A percentile compares a stretch with the other conserved stretches of the same genome.
These are phyloP conservation scores for Lepilemur septentrionalis DNA, from an alignment of 2,797 vertebrate species.

Conservation along the genomic window DNA sequence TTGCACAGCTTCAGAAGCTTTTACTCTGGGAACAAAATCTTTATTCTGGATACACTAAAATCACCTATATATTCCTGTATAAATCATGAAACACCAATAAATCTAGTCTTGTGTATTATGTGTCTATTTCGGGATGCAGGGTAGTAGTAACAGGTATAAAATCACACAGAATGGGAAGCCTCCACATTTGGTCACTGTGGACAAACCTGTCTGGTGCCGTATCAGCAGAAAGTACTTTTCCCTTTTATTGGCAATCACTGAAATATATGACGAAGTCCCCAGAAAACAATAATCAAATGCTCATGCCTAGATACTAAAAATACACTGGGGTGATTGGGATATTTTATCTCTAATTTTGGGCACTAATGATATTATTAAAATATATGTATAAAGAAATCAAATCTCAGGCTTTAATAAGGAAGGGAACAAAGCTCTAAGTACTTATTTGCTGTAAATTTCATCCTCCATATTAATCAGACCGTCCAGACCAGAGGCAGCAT, in stretches of 20 bases:
- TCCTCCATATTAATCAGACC: neutral
- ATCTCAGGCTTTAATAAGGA: neutral
- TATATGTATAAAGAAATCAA: neutral
- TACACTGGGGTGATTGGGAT: neutral
- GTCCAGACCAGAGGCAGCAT: neutral
- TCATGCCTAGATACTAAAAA: neutral
- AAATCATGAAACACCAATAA: conserved; percentile 13
- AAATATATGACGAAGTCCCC: neutral
- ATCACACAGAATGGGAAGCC: neutral
- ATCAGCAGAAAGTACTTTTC: conserved; percentile 24
- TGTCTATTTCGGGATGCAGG: neutral
- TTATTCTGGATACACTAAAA: neutral
- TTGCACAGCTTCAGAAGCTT: conserved; percentile 8
- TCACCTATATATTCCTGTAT: neutral
- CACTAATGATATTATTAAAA: conserved; percentile 43
- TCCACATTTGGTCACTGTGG: neutral
- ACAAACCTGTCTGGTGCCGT: neutral
- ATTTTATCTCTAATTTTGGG: conserved; percentile 50
- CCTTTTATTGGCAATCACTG: conserved; percentile 27
- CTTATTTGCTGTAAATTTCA: neutral
- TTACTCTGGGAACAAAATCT: neutral
- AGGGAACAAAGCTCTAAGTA: neutral
- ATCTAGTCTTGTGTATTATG: neutral
- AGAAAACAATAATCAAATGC: conserved; percentile 50
- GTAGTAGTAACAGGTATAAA: neutral